These are phyloP conservation scores for Spinus pinus DNA, from an alignment of 2,797 vertebrate genomes.

Conservation along the genomic window DNA sequence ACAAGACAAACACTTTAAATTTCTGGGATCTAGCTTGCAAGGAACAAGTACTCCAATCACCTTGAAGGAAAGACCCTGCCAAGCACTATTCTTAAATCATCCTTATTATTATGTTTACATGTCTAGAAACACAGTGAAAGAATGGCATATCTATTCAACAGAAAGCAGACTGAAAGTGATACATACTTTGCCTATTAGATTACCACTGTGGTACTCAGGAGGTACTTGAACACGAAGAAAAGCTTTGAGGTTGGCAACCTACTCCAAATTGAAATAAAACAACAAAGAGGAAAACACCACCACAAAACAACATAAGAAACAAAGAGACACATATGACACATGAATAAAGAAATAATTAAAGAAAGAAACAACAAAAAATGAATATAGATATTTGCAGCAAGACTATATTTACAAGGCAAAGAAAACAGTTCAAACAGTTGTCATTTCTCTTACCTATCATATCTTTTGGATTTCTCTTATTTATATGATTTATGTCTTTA, in stretches of 20 bases:
- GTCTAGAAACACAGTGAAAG: background rate
- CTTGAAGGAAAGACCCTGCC: background rate
- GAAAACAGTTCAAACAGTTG: background rate
- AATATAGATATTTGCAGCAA: background rate
- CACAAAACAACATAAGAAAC: background rate
- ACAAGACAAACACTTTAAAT: background rate
- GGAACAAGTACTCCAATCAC: background rate
- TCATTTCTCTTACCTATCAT: background rate
- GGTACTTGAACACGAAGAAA: conserved; percentile 84
- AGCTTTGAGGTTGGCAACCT: conserved; percentile 73
- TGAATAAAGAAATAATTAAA: conserved; percentile 44
- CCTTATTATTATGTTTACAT: background rate
- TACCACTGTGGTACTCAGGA: conserved; percentile 83
- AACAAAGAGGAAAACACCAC: conserved; percentile 50
- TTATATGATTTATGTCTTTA: background rate
- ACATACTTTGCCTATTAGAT: conserved; percentile 84
- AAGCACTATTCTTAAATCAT: background rate
- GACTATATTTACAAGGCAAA: background rate
- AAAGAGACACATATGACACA: conserved; percentile 40
- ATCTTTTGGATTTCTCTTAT: background rate
- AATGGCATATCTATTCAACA: background rate
- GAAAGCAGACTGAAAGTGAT: conserved; percentile 36
- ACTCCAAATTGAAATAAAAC: conserved; percentile 73
- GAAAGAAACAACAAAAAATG: conserved; percentile 15
- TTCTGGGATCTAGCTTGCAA: background rate